Conservation (phyloP, 1,140 invertebrate species). For the Brachionus koreanus region DNA sequence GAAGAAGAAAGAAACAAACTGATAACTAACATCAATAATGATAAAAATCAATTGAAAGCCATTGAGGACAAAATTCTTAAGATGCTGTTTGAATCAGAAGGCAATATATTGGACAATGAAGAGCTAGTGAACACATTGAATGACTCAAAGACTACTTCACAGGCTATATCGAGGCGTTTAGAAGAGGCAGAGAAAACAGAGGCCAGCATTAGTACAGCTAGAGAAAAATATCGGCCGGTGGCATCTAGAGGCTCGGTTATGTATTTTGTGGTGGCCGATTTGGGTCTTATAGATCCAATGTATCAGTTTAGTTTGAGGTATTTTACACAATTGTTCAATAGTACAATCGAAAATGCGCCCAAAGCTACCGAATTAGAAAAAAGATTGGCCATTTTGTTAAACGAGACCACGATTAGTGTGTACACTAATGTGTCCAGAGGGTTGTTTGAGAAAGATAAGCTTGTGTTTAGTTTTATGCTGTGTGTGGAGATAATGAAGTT, state of each 20-base stretch:
- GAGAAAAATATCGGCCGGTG: conserved; percentile 54
- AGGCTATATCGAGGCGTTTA: conserved; percentile 69
- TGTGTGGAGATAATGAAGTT: conserved; percentile 71
- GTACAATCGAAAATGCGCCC: conserved; percentile 55
- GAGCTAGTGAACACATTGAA: conserved; percentile 44
- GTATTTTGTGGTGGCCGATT: conserved; percentile 60
- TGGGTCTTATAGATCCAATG: conserved; percentile 59
- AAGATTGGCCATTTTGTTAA: conserved; percentile 53
- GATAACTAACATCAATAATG: conserved; percentile 42
- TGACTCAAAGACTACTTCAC: conserved; percentile 68
- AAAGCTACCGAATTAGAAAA: conserved; percentile 51
- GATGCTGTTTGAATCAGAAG: conserved; percentile 44
- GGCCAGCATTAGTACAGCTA: conserved; percentile 33
- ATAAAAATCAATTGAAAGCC: conserved; percentile 51
- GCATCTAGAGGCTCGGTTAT: conserved; percentile 58
- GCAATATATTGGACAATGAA: conserved; percentile 44
- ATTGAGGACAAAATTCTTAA: conserved; percentile 43
- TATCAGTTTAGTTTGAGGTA: conserved; percentile 74
- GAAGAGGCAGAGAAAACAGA: conserved; percentile 75
- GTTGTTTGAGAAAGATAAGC: conserved; percentile 60
- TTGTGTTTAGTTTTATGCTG: conserved; percentile 67
- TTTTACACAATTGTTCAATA: conserved; percentile 64
- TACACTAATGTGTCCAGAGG: conserved; percentile 59
- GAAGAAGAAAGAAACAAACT: conserved; percentile 41
- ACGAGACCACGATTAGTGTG: conserved; percentile 62